These are phyloP conservation scores for Ethmia dodecea DNA, from an alignment of 2,888 invertebrate genomes.

Conservation along the genomic window DNA sequence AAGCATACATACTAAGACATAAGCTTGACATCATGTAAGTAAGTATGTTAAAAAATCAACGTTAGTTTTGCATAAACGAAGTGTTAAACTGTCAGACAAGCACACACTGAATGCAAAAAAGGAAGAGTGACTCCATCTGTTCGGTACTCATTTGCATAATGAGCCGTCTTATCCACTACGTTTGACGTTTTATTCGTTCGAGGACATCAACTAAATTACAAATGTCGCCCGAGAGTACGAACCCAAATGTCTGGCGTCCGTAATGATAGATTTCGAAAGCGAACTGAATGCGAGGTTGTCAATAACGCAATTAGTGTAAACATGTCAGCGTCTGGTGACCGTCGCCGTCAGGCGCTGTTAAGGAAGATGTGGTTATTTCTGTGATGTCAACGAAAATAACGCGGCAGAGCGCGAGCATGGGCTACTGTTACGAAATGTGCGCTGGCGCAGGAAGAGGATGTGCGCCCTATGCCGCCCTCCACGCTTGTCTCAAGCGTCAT, in stretches of 20 bases:
- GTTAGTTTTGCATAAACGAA: constrained; percentile 18
- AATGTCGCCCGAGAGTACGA: neutral
- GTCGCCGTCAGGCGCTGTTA: constrained; percentile 44
- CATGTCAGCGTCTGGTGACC: constrained; percentile 63
- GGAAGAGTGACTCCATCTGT: constrained; percentile 33
- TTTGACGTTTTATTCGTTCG: constrained; percentile 15
- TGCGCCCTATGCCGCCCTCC: constrained; percentile 37
- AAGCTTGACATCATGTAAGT: constrained; percentile 2
- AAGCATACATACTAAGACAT: constrained; percentile 2
- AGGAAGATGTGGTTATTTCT: constrained; percentile 70
- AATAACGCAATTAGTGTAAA: constrained; percentile 74
- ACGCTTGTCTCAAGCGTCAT: constrained; percentile 28
- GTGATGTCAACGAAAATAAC: constrained; percentile 74
- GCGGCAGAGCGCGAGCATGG: constrained; percentile 38
- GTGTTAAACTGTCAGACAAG: constrained; percentile 31
- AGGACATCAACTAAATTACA: neutral
- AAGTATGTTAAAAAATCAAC: constrained; percentile 12
- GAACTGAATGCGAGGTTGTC: constrained; percentile 58
- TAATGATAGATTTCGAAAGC: constrained; percentile 44
- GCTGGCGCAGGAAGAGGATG: constrained; percentile 65
- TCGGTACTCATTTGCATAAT: constrained; percentile 44
- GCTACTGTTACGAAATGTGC: constrained; percentile 64
- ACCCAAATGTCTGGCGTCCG: neutral
- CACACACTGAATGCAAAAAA: constrained; percentile 46
- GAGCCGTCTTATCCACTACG: constrained; percentile 27